Evolutionary conservation across 2,888 invertebrate species (phyloP).

Genomic region (Netelia virgata): DNA sequence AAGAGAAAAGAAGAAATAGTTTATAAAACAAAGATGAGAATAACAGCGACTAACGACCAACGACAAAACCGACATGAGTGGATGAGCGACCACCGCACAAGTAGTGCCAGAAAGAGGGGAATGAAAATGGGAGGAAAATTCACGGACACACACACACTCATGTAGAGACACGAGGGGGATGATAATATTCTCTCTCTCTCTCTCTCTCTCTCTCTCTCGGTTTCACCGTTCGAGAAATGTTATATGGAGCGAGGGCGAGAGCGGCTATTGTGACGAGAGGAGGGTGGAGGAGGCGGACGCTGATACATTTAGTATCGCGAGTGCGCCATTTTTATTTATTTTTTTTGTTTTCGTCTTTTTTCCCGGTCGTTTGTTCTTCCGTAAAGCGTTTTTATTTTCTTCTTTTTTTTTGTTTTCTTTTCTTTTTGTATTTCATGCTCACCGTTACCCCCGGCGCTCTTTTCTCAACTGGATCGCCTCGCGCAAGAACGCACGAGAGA

Average conservation of each 20-base stretch:
- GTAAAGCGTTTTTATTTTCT: conserved; percentile 28
- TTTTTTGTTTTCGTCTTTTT: conserved; percentile 47
- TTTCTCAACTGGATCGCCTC: not conserved
- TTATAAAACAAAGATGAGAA: conserved; percentile 60
- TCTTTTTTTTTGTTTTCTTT: conserved; percentile 6
- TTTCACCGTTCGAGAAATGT: conserved; percentile 37
- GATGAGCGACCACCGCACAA: not conserved
- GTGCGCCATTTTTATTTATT: conserved; percentile 12
- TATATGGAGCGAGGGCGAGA: conserved; percentile 19
- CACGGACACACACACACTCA: not conserved
- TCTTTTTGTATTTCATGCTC: not conserved
- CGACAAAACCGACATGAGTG: conserved; percentile 11
- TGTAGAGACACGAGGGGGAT: conserved; percentile 28
- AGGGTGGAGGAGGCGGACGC: conserved; percentile 46
- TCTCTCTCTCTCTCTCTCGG: conserved; percentile 19
- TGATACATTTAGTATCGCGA: conserved; percentile 63
- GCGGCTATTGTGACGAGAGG: conserved; percentile 55
- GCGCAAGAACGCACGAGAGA: no score
- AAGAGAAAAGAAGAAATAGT: conserved; percentile 52
- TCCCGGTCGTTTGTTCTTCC: conserved; percentile 42
- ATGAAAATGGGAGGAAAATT: conserved; percentile 46
- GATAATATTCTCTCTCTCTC: conserved; percentile 42
- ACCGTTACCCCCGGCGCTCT: conserved; percentile 22
- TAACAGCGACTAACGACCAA: conserved; percentile 16
- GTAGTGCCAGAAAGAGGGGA: conserved; percentile 17